These are phyloP conservation scores for Naso thynnoides DNA, from an alignment of 2,797 vertebrate genomes.

Conservation along the genomic window DNA sequence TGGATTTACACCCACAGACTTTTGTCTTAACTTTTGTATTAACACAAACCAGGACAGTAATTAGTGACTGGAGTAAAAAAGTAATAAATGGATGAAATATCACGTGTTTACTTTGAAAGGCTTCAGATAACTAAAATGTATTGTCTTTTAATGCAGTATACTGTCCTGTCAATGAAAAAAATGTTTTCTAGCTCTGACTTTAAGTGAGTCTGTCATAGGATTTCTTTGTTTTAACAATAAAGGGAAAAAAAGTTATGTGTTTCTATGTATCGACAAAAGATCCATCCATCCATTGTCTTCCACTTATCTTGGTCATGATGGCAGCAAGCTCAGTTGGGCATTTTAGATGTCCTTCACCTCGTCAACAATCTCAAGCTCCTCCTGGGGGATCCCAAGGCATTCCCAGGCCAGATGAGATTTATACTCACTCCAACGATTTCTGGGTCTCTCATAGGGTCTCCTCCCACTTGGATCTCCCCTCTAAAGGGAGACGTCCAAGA, in stretches of 20 bases:
- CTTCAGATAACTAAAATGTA: background rate
- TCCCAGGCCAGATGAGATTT: too few relatives aligned
- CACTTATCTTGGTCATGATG: too few relatives aligned
- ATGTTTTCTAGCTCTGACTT: conserved; percentile 21
- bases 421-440: too few relatives aligned
- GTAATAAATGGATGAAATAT: background rate
- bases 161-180: conserved; percentile 9
- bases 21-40: conserved; percentile 44
- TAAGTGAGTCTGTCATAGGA: background rate
- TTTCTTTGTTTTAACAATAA: conserved; percentile 51
- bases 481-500: too few relatives aligned
- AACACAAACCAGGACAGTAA: conserved; percentile 7
- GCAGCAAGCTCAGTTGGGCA: too few relatives aligned
- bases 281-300: too few relatives aligned
- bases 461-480: too few relatives aligned
- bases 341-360: too few relatives aligned
- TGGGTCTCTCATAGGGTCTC: too few relatives aligned
- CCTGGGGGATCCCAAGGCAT: too few relatives aligned
- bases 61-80: background rate
- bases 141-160: conserved; percentile 14
- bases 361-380: too few relatives aligned
- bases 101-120: background rate
- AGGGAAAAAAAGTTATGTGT: conserved; percentile 10
- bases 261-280: background rate
- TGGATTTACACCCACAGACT: background rate